Base-by-base conservation (phyloP, 2,113 vertebrate species). In the Podarcis cretensis region DNA sequence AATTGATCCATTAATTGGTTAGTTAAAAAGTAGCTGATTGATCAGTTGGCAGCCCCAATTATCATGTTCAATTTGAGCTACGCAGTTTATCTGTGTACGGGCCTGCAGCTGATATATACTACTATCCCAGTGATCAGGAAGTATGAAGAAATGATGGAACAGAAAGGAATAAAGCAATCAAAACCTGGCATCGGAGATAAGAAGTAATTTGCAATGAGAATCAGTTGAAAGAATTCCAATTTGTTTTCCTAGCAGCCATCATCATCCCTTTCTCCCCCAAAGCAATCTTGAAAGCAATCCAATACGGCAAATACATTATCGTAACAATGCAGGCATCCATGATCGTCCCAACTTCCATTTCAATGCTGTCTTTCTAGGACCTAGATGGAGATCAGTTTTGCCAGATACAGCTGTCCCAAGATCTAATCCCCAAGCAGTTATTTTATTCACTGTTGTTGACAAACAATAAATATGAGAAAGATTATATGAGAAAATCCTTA, bases 241-340 rank as follows among this genome's bases (percentile, higher is more conserved):
- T 88, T 84, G 74, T 68, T 78, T 83, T 84, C 73, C 27, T 77
- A 81, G 81, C 81, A 78, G 66, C 85, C 9, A 3, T 8, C 65
- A 3, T 78, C 78, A 81, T 81, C 54, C 13, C 78, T 79, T 86
- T 68, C 63, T 81, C 73, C 63, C 66, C 25, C 12, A 88, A 77
- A 66, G 40, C 63, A 83, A 88, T 89, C 73, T 84, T 84, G 74
- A 78, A 89, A 84, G 87, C 59, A 78, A 75, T 89, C n/a, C 74
- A 84, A 37, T 78, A 48, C 54, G 73, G 73, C 59, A 83, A 81
- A 68, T 48, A 76, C 25, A 83, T 84, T 83, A 77, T 83, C 74
- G 5, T 77, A 77, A 84, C 40, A 69, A 40, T 68, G 20, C 73
- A 78, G 81, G 57, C 35, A 32, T 37, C 54, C 54, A 59, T 23